Percentiles rank a stretch among this genome's conserved stretches.
These are phyloP conservation scores for Aphodius sticticus DNA, from an alignment of 2,888 invertebrate species.

Conservation along the genomic window DNA sequence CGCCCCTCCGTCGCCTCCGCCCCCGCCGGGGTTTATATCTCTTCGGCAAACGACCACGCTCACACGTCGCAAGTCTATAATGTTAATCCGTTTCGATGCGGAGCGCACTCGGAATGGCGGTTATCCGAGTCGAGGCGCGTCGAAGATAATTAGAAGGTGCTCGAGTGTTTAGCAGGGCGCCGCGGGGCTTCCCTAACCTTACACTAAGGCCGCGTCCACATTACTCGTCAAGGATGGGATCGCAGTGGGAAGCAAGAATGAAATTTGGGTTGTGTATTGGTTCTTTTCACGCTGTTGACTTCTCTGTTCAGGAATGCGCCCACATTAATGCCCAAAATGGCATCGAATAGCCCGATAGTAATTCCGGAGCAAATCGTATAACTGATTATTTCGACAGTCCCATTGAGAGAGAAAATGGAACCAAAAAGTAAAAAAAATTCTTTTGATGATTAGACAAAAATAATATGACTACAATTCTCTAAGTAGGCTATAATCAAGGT, in stretches of 20 bases:
- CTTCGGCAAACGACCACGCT: constrained; percentile 9
- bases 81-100: constrained; percentile 8
- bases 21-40: not conserved
- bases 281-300: too few species aligned
- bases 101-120: constrained; percentile 12
- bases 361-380: too few species aligned
- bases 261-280: too few species aligned
- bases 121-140: constrained; percentile 18
- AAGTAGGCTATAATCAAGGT: too few species aligned
- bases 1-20: not conserved
- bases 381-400: too few species aligned
- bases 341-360: too few species aligned
- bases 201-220: not conserved
- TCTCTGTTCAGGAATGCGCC: too few species aligned
- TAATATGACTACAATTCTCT: too few species aligned
- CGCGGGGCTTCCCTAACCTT: not conserved
- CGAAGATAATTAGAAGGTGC: constrained; percentile 27
- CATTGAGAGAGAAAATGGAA: too few species aligned
- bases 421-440: too few species aligned
- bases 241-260: not conserved
- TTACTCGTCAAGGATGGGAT: not conserved
- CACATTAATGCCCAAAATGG: too few species aligned
- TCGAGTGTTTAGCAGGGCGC: constrained; percentile 17
- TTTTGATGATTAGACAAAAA: too few species aligned
- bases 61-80: not conserved